phyloP scores from a whole-genome alignment of 2,888 invertebrate genomes.

The Scaptomyza flava region DNA sequence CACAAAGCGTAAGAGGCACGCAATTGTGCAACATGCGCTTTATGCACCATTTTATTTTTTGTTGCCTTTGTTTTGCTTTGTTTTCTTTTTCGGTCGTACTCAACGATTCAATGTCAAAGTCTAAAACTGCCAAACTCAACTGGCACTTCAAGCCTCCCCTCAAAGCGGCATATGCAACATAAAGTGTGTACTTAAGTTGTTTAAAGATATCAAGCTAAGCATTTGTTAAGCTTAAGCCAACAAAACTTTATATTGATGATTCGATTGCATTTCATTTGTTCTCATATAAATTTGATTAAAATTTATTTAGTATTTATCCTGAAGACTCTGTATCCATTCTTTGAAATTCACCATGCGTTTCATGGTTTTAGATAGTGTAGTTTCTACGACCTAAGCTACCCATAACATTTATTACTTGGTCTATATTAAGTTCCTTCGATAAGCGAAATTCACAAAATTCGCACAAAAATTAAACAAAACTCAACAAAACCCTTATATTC shows the following conservation, averaged over 20 bases:
- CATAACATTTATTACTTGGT: too few relatives aligned
- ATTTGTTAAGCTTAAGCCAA: too few relatives aligned
- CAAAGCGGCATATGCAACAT: conserved; percentile 4
- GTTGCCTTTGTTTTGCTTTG: conserved; percentile 16
- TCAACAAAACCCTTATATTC: not conserved
- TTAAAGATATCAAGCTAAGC: too few relatives aligned
- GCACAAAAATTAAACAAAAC: not conserved
- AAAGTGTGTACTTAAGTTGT: not conserved
- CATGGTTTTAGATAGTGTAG: too few relatives aligned
- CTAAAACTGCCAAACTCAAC: conserved; percentile 43
- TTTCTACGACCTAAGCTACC: too few relatives aligned
- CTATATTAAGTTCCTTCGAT: too few relatives aligned
- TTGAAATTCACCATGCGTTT: too few relatives aligned
- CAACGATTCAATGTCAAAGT: conserved; percentile 76
- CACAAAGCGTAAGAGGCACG: conserved; percentile 54
- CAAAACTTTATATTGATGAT: too few relatives aligned
- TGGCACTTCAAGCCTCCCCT: conserved; percentile 1
- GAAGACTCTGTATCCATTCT: too few relatives aligned
- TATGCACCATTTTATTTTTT: conserved; percentile 36
- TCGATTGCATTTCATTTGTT: too few relatives aligned
- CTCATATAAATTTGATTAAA: too few relatives aligned
- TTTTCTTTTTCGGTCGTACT: conserved; percentile 34
- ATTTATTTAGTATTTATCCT: too few relatives aligned
- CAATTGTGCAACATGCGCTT: conserved; percentile 79
- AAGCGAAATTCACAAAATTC: not conserved